Base-by-base conservation (phyloP, 2,113 vertebrate genomes). In the Cygnus buccinator region DNA sequence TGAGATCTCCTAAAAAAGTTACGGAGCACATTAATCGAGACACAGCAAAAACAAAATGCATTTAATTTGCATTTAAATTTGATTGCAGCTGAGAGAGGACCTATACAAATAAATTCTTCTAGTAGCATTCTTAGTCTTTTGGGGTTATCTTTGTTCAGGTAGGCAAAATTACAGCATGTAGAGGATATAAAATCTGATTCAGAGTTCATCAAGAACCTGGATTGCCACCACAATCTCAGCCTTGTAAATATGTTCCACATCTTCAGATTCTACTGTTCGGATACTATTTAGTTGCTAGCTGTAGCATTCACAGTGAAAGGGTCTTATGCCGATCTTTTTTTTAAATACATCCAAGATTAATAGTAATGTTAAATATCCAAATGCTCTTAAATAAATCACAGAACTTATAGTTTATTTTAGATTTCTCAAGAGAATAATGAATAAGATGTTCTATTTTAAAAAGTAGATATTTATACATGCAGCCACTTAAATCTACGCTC, bases 11-110 rank as follows among this genome's bases (percentile, higher is more conserved):
- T 19, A 44, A 59, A 89, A 50, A 67, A 89, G 33, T 79, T 79
- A 61, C 1, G 21, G 44, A 12, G 25, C 20, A 37, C 63, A 25
- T 50, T 33, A 29, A 61, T 37, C 16, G 16, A 86, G 22, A 74
- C 7, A 16, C 57, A 78, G 50, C 14, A 80, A 46, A 48, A 44
- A 10, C 19, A 73, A 82, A 85, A 63, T 37, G 3, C 23, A 80
- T 57, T 84, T 71, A 19, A 94, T 90, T 87, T 84, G 85, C 80
- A 75, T 87, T 84, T 68, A 73, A 66, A 85, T 89, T 84, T 75
- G 22, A 75, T 13, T 68, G 66, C 2, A 48, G 23, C 74, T 87
- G 63, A 70, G 48, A 91, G 23, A 61, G 31, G 77, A 82, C 80
- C 84, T 55, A 73, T 54, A 90, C 35, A 90, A 84, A 80, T 35